Conservation (phyloP, 2,888 invertebrate genomes). For the Caenorhabditis becei region DNA sequence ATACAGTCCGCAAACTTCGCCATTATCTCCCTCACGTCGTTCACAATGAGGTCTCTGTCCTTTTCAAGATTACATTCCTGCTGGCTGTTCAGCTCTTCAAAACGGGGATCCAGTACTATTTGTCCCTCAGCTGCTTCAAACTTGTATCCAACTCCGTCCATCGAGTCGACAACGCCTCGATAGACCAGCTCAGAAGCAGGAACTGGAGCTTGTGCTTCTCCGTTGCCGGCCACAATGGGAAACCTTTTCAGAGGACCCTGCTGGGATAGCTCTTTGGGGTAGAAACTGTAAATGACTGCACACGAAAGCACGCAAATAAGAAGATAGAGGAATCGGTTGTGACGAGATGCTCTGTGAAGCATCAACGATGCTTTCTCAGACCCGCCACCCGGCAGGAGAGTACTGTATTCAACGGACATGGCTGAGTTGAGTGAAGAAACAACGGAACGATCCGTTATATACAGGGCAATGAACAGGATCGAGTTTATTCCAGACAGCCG, state of each 20-base stretch:
- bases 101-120: constrained; percentile 10
- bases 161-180: constrained; percentile 16
- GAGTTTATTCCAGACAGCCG: background rate
- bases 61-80: constrained; percentile 8
- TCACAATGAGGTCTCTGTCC: background rate
- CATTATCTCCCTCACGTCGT: background rate
- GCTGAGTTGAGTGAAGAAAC: background rate
- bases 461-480: background rate
- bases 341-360: constrained; percentile 8
- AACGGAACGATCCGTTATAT: background rate
- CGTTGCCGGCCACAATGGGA: background rate
- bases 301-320: constrained; percentile 6
- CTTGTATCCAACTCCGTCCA: constrained; percentile 21
- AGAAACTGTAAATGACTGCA: constrained; percentile 7
- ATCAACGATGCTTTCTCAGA: constrained; percentile 7
- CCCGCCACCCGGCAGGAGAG: constrained; percentile 9
- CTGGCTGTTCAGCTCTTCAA: constrained; percentile 6
- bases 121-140: background rate
- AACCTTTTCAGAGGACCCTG: background rate
- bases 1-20: constrained; percentile 18
- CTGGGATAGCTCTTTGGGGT: background rate
- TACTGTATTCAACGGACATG: constrained; percentile 15
- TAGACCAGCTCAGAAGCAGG: constrained; percentile 2
- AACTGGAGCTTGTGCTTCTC: background rate
- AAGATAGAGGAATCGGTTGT: constrained; percentile 22